Evolutionary conservation across 92 coral and sea anemone genomes (phyloP), one percentile per base, ranked within the genome.

Genomic region (Phymanthus crucifer): DNA sequence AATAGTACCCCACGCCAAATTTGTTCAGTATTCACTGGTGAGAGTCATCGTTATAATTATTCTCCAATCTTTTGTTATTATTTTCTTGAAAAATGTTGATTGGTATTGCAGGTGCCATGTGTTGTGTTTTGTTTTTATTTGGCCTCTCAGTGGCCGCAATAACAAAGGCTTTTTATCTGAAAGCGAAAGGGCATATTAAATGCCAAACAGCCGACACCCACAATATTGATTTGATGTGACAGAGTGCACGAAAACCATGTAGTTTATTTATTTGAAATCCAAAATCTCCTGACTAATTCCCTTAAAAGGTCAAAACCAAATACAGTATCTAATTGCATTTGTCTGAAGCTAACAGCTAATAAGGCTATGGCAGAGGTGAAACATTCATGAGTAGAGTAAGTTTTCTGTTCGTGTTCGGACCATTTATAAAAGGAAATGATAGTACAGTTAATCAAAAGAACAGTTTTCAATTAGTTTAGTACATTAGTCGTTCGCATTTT

Each of bases 121-220:
- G 84, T 76, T 72, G 61, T 80, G 84, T 80, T 72, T 80, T 80
- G 84, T 80, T 80, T 80, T 33, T 80, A 73, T 80, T 80, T 80
- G 84, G 71, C 56, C 48, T 40, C 70, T 69, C 57, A 70, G 40
- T 31, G 54, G 69, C 46, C 32, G 75, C 23, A 27, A 33, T 31
- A 79, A 79, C 83, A 79, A 79, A 79, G 75, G 64, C 75, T 68
- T 79, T 67, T 69, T 34, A 45, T 17, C 4, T 54, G 48, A 76
- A 64, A 77, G 72, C 58, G 81, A 77, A 77, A 77, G 72, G 81
- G 72, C 72, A 56, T 40, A 18, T 33, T 21, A 35, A 27, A 50
- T 38, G 66, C 31, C 79, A 50, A 19, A 58, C 21, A 54, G 36
- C 68, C 68, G 12, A 61, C 68, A 61, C 68, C 68, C 68, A 61